Evolutionary conservation across 1,140 invertebrate genomes (phyloP), one percentile per base, ranked within the genome.

Genomic region (Conopomorpha cramerella): DNA sequence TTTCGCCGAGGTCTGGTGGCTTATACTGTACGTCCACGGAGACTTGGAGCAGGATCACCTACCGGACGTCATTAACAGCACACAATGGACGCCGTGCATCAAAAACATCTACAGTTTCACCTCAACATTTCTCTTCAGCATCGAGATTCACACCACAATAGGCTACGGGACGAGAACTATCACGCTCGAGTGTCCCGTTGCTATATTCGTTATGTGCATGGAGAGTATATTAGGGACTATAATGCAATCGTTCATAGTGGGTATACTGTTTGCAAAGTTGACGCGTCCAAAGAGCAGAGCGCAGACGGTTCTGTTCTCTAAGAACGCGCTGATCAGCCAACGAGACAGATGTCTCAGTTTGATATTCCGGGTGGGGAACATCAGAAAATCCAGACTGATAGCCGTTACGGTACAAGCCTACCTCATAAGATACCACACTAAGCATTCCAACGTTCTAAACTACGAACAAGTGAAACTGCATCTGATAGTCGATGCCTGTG

Each of bases 181-280:
- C 88, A 2, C 2, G 88, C 92, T 61, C 86, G 96, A 74, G 55
- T 98, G 96, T 57, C 90, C 92, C 0, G 88, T 93, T 57, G 93
- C 93, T 1, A 90, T 98, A 33, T 86, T 96, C 40, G 84, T 95
- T 28, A 93, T 98, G 91, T 96, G 93, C 60, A 80, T 98, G 30
- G 95, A 99, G 72, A 95, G 92, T 38, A 93, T 97, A 39, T 84
- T 86, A 28, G 96, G 95, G 1, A 90, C 95, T 0, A 92, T 96
- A 78, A 90, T 93, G 13, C 83, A 88, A 45, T 86, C 86, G 0
- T 86, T 88, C 64, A 83, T 93, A 1, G 39, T 63, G 14, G 59
- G 55, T 8, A 45, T 63, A 51, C 89, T 96, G 1, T 96, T 96
- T 55, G 91, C 93, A 2, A 97, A 95, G 71, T 86, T 98, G 77